These are phyloP conservation scores for Caenorhabditis sp. DNA, from an alignment of 2,888 invertebrate species.

Conservation along the genomic window DNA sequence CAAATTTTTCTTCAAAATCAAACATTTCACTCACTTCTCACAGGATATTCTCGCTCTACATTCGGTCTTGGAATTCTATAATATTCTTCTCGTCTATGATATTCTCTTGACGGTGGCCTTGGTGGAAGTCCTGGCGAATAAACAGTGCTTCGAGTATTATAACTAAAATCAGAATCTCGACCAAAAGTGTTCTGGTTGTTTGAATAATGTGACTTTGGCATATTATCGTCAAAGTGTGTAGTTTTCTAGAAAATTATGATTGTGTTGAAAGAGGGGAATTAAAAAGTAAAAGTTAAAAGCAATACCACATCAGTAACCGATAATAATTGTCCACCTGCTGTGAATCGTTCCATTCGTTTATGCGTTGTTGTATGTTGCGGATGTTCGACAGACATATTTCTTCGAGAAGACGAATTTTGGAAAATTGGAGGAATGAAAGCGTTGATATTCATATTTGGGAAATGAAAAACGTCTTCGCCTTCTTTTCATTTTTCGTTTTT, in stretches of 20 bases:
- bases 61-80: slow-evolving; percentile 25
- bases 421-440: slow-evolving; percentile 31
- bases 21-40: slow-evolving; percentile 12
- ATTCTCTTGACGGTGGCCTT: slow-evolving; percentile 8
- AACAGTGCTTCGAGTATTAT: slow-evolving; percentile 19
- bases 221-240: slow-evolving; percentile 39
- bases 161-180: slow-evolving; percentile 26
- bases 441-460: slow-evolving; percentile 20
- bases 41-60: slow-evolving; percentile 18
- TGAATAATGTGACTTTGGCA: not conserved
- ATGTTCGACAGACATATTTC: slow-evolving; percentile 12
- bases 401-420: slow-evolving; percentile 5
- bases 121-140: not conserved
- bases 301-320: slow-evolving; percentile 49
- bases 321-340: slow-evolving; percentile 47
- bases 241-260: slow-evolving; percentile 27
- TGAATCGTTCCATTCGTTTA: slow-evolving; percentile 49
- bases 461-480: slow-evolving; percentile 13
- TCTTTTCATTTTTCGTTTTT: slow-evolving; percentile 17
- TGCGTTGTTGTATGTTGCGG: slow-evolving; percentile 39
- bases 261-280: not conserved
- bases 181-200: slow-evolving; percentile 8
- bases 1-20: not conserved
- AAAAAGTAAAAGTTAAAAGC: not conserved
- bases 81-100: slow-evolving; percentile 8